Evolutionary conservation across 2,888 invertebrate species (phyloP).

Genomic region (Volucella inflata): DNA sequence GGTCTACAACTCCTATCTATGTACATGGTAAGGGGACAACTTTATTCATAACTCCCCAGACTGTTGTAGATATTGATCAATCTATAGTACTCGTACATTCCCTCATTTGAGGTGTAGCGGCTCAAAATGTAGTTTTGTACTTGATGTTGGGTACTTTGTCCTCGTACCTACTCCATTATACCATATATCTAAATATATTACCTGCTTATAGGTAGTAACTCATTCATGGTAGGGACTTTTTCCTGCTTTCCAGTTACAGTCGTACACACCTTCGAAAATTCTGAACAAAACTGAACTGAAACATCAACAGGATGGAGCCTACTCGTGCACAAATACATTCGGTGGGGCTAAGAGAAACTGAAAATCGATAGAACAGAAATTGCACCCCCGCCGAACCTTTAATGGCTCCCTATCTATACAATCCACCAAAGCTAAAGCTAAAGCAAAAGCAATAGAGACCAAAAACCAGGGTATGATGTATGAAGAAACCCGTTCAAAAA

Average conservation of each 20-base stretch:
- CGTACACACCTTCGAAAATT: constrained; percentile 1
- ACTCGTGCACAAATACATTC: neutral
- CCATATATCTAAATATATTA: constrained; percentile 60
- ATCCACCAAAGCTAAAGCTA: constrained; percentile 20
- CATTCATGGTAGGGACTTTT: constrained; percentile 45
- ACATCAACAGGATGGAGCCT: constrained; percentile 54
- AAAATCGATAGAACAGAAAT: constrained; percentile 72
- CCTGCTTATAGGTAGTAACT: constrained; percentile 61
- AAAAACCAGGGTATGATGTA: constrained; percentile 1
- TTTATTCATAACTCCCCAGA: constrained; percentile 71
- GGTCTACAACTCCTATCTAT: neutral
- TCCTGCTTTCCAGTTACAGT: constrained; percentile 5
- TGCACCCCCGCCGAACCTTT: constrained; percentile 60
- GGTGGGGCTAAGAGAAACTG: constrained; percentile 33
- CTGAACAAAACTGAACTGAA: constrained; percentile 26
- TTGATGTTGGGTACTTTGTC: too few species aligned
- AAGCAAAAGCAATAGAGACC: neutral
- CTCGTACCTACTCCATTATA: too few species aligned
- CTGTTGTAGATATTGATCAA: constrained; percentile 67
- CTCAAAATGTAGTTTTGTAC: constrained; percentile 23
- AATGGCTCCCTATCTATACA: constrained; percentile 49
- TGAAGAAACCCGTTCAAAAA: constrained; percentile 14
- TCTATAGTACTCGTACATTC: too few species aligned
- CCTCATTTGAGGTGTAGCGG: constrained; percentile 25
- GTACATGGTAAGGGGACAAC: constrained; percentile 42